Evolutionary conservation across 2,888 invertebrate species (phyloP), one percentile per base, ranked within the genome.

Genomic region (Mylabris sibirica): DNA sequence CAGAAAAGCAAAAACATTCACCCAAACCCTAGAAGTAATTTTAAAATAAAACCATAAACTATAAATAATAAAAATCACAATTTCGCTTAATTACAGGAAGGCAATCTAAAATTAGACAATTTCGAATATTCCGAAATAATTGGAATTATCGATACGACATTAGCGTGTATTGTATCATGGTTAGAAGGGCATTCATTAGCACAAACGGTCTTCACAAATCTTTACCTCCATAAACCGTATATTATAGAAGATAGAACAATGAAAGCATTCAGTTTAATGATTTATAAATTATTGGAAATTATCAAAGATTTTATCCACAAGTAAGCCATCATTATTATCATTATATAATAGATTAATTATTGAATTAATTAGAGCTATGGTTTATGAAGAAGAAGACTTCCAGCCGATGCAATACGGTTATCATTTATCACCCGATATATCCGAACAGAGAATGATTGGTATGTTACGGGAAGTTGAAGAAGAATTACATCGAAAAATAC

Each of bases 351-450:
- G 41, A 35, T 41, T 71, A 20, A 67, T 44, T 62, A 69, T 44
- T 60, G 5, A 24, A 22, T 64, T 14, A 69, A 49, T 66, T 83
- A 92, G 92, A 79, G 95, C 94, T 26, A 89, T 92, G 83, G 96
- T 96, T 14, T 96, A 93, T 84, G 96, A 96, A 86, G 96, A 98
- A 85, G 99, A 99, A 87, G 98, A 99, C 83, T 98, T 98, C 83
- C 97, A 98, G 84, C 92, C 96, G 26, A 92, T 96, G 85, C 92
- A 93, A 60, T 98, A 97, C 81, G 96, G 96, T 59, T 96, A 97
- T 84, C 90, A 92, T 81, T 87, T 96, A 76, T 92, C 91, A 60
- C 91, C 92, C 41, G 95, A 96, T 82, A 90, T 96, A 64, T 92
- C 92, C 2, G 94, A 96, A 77, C 90, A 91, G 68, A 91, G 93